These are phyloP conservation scores for Anseranas semipalmata DNA, from an alignment of 2,113 vertebrate genomes.

Conservation along the genomic window DNA sequence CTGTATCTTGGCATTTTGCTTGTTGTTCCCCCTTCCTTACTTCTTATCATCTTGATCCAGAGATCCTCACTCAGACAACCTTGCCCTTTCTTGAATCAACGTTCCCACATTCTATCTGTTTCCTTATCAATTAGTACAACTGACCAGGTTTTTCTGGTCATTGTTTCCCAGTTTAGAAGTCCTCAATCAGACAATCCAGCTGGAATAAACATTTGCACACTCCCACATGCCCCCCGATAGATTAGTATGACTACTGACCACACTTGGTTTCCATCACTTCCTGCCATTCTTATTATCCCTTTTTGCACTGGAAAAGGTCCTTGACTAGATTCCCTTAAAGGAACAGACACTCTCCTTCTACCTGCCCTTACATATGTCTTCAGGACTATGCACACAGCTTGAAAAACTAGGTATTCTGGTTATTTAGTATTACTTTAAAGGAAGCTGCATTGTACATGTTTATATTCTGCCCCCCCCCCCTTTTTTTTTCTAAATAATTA, in stretches of 20 bases:
- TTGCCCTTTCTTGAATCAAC: not conserved
- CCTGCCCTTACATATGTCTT: not conserved
- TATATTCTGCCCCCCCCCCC: not conserved
- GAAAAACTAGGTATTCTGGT: not conserved
- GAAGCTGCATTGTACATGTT: accelerated
- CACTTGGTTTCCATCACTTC: too few relatives aligned
- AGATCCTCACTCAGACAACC: not conserved
- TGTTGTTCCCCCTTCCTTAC: not conserved
- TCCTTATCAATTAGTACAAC: not conserved
- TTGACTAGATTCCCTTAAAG: not conserved
- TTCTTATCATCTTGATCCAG: not conserved
- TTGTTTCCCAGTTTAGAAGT: not conserved
- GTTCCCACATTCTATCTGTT: not conserved
- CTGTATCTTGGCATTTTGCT: not conserved
- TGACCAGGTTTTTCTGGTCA: not conserved
- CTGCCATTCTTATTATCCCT: not conserved
- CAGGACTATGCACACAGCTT: not conserved
- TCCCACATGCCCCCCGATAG: too few relatives aligned
- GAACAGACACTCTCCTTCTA: not conserved
- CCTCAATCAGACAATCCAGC: not conserved
- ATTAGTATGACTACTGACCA: not conserved
- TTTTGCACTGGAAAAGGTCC: not conserved
- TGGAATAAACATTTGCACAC: not conserved
- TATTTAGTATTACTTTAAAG: not conserved
- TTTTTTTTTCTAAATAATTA: not conserved